Evolutionary conservation across 2,113 vertebrate genomes (phyloP), one percentile per base, ranked within the genome.

Genomic region (Bostrychus sinensis): DNA sequence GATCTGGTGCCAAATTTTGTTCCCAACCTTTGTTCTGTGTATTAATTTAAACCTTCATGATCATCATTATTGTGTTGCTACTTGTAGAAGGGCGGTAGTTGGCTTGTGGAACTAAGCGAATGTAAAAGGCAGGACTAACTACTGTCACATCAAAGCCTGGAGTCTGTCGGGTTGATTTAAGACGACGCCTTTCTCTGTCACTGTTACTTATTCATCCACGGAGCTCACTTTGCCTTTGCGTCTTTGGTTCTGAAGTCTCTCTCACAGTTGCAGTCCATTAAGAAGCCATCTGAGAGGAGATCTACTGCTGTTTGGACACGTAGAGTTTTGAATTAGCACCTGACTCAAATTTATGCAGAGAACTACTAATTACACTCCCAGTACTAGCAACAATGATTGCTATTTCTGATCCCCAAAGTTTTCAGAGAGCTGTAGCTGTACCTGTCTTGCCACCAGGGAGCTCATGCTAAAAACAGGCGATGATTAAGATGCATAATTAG

Each of bases 221-320:
- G 54, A 39, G 36, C 36, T 17, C 0, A 19, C 34, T 55, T 75
- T 62, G 25, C 65, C 69, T 53, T 11, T 19, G 34, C 45, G 60
- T 51, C 50, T 20, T 41, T 56, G 60, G 56, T 42, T 63, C 53
- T 59, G 58, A 3, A 3, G 37, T 56, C 56, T 45, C 58, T 62
- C 60, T 62, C 73, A 41, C 73, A 67, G 77, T 59, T 62, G 39
- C 45, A 63, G 62, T 60, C 62, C 59, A 71, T 73, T 60, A 60
- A 74, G 57, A 20, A 53, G 64, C 68, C 76, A 60, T 70, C 70
- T 54, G 56, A 48, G 16, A 66, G 66, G 48, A 68, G 58, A 56
- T 39, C 36, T 56, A 36, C 39, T 1, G 54, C 70, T 62, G 65
- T 62, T 70, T 46, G 50, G 53, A 65, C 20, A 53, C 25, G n/a